Base-by-base conservation (phyloP, 2,113 vertebrate genomes). In the Tragelaphus imberbis region DNA sequence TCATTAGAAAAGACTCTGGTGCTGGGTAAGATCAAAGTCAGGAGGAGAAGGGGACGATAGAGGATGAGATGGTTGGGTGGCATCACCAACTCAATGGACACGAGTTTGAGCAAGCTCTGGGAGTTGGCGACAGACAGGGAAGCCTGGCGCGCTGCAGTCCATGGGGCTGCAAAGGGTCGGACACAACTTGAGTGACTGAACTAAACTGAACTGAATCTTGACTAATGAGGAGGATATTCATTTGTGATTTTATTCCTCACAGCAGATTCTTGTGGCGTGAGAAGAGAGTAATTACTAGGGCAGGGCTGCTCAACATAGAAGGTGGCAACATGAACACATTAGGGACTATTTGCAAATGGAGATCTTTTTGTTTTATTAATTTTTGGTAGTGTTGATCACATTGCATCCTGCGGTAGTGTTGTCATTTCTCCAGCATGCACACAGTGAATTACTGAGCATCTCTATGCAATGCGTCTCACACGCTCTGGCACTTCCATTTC, bases 401-500 rank as follows among this genome's bases (percentile, higher is more conserved):
- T 3, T 36, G 6, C 2, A 84, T 92, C 98, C 96, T 80, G 95
- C 94, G 47, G 0, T 17, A 13, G 97, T 84, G 27, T 0, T 96
- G 68, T 36, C 92, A 49, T 85, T 95, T 53, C 21, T 96, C 80
- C 86, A 49, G 63, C 86, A 59, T 2, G 44, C 71, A 65, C 84
- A 92, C 23, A 19, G 36, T 65, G 85, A 91, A 79, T 88, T 84
- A 63, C 93, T 59, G 94, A 90, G 93, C 63, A 47, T 40, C 19
- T 65, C 88, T 89, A 27, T 93, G 95, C 94, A 82, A 56, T 87
- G 96, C 58, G 89, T 97, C 90, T 97, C 96, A 91, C 93, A 95
- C 25, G 17, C 96, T 95, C 95, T 95, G 91, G 40, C 96, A 97
- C 91, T 97, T 98, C 28, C 77, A 98, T 97, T 98, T 97, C 97